Evolutionary conservation across 2,888 invertebrate genomes (phyloP).

Genomic region (Trissoscelio sp.): DNA sequence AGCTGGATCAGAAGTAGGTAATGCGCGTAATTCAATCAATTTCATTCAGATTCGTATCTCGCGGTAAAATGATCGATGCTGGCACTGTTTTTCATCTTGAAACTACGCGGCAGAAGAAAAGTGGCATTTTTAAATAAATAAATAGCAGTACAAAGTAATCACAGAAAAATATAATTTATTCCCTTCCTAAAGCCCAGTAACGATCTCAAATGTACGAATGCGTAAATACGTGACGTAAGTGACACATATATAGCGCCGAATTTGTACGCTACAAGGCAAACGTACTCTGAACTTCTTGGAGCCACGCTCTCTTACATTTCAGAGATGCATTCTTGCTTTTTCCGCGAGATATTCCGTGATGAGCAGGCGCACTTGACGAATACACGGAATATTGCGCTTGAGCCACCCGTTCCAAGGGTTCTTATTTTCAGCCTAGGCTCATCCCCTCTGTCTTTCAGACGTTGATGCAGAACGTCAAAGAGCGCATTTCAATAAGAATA

Average conservation of each 20-base stretch:
- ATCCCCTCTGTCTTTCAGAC: background rate
- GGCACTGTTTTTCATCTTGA: conserved; percentile 4
- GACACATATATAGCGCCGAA: conserved; percentile 12
- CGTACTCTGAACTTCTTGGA: conserved; percentile 26
- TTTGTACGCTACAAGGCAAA: conserved; percentile 23
- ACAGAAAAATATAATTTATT: conserved; percentile 7
- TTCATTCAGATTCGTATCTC: background rate
- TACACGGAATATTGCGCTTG: conserved; percentile 43
- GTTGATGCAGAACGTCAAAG: conserved; percentile 30
- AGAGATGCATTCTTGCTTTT: conserved; percentile 51
- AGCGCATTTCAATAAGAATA: conserved; percentile 38
- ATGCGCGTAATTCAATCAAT: conserved; percentile 13
- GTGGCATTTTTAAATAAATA: background rate
- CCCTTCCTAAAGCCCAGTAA: background rate
- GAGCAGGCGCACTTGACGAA: conserved; percentile 55
- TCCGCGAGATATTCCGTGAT: conserved; percentile 53
- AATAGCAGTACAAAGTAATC: background rate
- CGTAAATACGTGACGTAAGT: conserved; percentile 13
- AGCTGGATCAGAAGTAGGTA: background rate
- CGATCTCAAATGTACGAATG: conserved; percentile 9
- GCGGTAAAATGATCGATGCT: conserved; percentile 7
- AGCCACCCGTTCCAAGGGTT: conserved; percentile 34
- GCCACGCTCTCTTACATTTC: conserved; percentile 36
- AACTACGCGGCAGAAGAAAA: background rate
- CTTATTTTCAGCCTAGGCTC: conserved; percentile 30